Evolutionary conservation across 2,797 vertebrate genomes (phyloP), one percentile per base, ranked within the genome.

Genomic region (Poecilia picta): DNA sequence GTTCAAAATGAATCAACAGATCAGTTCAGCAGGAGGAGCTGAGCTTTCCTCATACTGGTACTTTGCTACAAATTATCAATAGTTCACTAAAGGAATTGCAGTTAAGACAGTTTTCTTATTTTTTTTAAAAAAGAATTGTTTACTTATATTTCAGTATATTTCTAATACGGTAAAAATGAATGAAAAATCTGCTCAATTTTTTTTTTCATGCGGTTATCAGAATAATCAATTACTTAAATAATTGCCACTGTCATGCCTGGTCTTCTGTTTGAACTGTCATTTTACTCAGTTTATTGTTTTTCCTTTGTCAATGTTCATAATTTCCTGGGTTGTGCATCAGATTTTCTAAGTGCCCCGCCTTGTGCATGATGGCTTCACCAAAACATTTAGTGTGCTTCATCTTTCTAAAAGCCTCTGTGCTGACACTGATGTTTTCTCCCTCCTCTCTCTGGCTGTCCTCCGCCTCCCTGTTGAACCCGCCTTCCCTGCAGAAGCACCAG

Each of bases 401-500:
- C 8, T 25, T 11, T 41, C 39, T 68, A 68, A 64, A 39, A 12
- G 64, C 20, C 33, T 39, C 36, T 68, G 3, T 20, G 16, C 33
- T 25, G 64, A 68, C 8, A 68, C 64, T 68, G 20, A 68, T 25
- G 16, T 64, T 64, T 3, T 62, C 28, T 68, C 36, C 39, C 36
- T 68, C 64, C 36, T 66, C 36, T 64, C 62, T 36, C 64, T 41
- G 64, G 64, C 36, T 49, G 8, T 47, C 11, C 8, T 13, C 20
- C 23, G 12, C 33, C 3, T 36, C 15, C 23, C 25, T 25, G 20
- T 28, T 8, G 16, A 15, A 43, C 31, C 71, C 15, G 36, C 31
- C 4, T 73, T 36, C 20, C 0, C 86, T 93, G 93, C 87, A 91
- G 73, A 95, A 95, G 87, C 92, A 93, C 83, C 94, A 95, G 93